Percentiles rank a stretch among this genome's conserved stretches.
phyloP scores from a whole-genome alignment of 2,888 invertebrate species.

The Ormia ochracea region DNA sequence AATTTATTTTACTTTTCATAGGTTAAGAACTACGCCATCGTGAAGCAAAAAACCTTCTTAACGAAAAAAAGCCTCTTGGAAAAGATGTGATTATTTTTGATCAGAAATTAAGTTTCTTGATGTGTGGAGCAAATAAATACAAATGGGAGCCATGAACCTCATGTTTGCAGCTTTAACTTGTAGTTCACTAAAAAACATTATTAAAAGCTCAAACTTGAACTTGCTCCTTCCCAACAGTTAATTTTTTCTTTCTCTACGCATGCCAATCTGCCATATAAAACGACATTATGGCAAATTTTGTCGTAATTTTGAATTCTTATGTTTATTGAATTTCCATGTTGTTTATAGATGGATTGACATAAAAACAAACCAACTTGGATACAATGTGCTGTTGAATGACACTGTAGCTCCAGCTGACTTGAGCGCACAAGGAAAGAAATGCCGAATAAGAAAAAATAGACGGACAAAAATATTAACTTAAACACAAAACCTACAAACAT shows the following conservation, averaged over 20 bases:
- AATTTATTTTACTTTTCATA: no score
- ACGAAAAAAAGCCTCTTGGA: no score
- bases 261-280: constrained; percentile 44
- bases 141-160: background rate
- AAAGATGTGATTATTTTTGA: background rate
- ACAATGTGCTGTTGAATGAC: background rate
- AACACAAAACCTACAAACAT: background rate
- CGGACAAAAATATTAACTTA: constrained; percentile 5
- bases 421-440: background rate
- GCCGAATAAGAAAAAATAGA: background rate
- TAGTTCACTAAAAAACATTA: background rate
- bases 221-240: background rate
- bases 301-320: constrained; percentile 74
- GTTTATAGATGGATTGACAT: constrained; percentile 50
- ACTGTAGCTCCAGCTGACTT: constrained; percentile 35
- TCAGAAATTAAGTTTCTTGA: background rate
- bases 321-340: constrained; percentile 75
- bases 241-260: constrained; percentile 1
- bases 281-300: constrained; percentile 72
- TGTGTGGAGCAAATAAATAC: no score
- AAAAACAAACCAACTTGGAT: background rate
- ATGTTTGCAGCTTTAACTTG: background rate
- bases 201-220: constrained; percentile 9
- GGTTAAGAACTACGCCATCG: no score
- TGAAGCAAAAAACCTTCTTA: no score